Conservation (phyloP, 2,888 invertebrate genomes). For the Anoplius nigerrimus region DNA sequence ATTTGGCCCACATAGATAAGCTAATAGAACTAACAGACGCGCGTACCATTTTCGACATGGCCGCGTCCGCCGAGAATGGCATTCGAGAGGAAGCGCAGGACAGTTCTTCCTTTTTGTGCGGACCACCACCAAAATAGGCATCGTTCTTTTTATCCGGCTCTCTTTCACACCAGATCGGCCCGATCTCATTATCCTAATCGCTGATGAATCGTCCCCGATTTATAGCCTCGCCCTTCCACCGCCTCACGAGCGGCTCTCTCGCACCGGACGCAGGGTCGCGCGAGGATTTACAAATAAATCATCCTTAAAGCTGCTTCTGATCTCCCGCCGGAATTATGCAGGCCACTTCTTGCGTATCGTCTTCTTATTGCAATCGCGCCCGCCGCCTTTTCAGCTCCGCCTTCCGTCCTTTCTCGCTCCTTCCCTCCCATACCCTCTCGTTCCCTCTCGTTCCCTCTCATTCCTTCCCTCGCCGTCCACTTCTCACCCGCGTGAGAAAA, state of each 20-base stretch:
- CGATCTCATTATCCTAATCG: constrained; percentile 46
- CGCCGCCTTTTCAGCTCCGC: no score
- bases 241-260: constrained; percentile 2
- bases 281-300: not conserved
- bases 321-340: constrained; percentile 2
- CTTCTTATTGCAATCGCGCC: no score
- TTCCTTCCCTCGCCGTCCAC: no score
- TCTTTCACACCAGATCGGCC: constrained; percentile 15
- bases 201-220: constrained; percentile 39
- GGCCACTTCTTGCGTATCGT: not conserved
- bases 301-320: not conserved
- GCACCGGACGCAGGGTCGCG: not conserved
- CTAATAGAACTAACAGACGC: constrained; percentile 23
- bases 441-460: no score
- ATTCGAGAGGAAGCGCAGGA: no score
- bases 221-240: constrained; percentile 4
- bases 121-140: no score
- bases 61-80: not conserved
- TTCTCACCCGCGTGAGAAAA: no score
- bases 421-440: no score
- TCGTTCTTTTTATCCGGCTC: no score
- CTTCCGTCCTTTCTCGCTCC: no score
- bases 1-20: constrained; percentile 40
- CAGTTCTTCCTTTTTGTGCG: no score
- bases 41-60: not conserved